Conservation (phyloP, 2,797 vertebrate species). For the Notamacropus eugenii region DNA sequence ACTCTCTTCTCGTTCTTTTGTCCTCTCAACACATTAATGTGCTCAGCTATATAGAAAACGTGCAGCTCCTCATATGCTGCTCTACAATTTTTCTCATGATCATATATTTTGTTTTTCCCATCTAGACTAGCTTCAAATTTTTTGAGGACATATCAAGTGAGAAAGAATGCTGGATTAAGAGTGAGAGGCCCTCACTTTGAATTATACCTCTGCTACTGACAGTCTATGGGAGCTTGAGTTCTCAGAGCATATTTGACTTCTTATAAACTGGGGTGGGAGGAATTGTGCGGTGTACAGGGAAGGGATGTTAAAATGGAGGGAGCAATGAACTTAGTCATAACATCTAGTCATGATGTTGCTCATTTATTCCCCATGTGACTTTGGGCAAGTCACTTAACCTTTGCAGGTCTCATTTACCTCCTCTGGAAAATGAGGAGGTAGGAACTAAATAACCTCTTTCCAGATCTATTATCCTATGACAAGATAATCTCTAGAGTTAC, state of each 20-base stretch:
- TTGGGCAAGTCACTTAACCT: background rate
- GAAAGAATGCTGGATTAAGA: background rate
- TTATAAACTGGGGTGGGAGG: background rate
- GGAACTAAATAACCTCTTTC: background rate
- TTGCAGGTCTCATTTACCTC: background rate
- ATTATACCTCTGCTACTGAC: background rate
- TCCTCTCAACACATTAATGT: background rate
- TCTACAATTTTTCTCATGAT: conserved; percentile 30
- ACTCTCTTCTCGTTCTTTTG: conserved; percentile 11
- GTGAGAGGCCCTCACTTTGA: background rate
- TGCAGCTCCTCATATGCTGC: background rate
- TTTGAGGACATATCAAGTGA: background rate
- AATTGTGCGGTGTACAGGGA: background rate
- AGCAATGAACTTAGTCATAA: background rate
- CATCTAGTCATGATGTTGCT: background rate
- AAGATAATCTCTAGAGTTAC: background rate
- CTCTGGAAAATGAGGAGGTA: background rate
- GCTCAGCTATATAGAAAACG: background rate
- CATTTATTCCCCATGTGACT: background rate
- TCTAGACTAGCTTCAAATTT: background rate
- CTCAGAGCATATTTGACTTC: background rate
- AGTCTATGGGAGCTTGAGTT: background rate
- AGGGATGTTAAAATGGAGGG: background rate
- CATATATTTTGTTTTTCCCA: background rate
- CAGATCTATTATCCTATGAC: background rate